Conservation (phyloP, 1,140 invertebrate species). For the Dermatophagoides farinae region DNA sequence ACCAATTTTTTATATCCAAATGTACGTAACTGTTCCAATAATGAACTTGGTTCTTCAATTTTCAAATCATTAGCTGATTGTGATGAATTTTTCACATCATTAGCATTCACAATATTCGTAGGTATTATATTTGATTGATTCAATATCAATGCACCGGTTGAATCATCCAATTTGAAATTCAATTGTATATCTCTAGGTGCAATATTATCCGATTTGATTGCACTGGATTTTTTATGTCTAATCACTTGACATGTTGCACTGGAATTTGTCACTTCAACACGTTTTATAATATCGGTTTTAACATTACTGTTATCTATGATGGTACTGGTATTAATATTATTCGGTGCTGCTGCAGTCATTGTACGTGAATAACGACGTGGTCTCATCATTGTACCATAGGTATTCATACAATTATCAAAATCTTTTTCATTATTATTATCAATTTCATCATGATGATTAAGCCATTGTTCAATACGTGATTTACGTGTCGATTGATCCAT, state of each 20-base stretch:
- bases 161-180: no score
- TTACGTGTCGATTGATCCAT: background rate
- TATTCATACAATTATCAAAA: background rate
- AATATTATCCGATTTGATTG: no score
- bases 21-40: constrained; percentile 19
- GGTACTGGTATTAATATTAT: no score
- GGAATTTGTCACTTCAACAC: no score
- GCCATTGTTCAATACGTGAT: constrained; percentile 19
- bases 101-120: background rate
- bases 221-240: no score
- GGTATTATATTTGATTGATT: background rate
- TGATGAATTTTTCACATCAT: background rate
- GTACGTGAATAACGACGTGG: constrained; percentile 5
- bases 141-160: no score
- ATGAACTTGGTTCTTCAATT: constrained; percentile 14
- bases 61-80: background rate
- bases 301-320: no score
- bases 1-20: constrained; percentile 19
- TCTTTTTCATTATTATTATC: background rate
- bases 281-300: no score
- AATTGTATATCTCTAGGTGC: no score
- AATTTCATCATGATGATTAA: constrained; percentile 12
- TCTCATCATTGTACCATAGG: constrained; percentile 5
- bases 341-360: background rate
- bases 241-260: no score